Conservation (phyloP, 2,888 invertebrate genomes). For the Rotaria sp. region DNA sequence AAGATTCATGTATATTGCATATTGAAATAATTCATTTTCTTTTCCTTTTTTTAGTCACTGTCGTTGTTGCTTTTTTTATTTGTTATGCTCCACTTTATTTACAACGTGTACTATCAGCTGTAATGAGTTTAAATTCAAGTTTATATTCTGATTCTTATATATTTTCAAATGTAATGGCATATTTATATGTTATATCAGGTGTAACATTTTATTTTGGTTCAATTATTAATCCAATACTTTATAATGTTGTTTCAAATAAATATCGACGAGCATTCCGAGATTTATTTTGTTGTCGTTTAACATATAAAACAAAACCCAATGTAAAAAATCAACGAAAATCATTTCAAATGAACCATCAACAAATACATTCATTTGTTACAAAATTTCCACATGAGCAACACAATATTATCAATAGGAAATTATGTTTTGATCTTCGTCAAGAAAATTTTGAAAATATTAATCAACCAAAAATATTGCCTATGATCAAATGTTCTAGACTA, state of each 20-base stretch:
- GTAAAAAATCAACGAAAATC: not conserved
- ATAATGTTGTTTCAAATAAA: conserved; percentile 29
- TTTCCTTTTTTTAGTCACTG: not conserved
- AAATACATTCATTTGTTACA: not conserved
- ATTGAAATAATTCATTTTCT: too few species aligned
- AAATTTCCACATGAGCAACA: not conserved
- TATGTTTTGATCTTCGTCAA: not conserved
- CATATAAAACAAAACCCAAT: not conserved
- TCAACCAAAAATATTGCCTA: not conserved
- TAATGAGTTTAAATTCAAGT: not conserved
- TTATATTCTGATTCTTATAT: not conserved
- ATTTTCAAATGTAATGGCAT: not conserved
- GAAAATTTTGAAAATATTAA: not conserved
- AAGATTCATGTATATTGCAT: too few species aligned
- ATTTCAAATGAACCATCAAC: not conserved
- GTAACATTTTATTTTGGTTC: conserved; percentile 10
- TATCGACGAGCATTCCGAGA: conserved; percentile 23
- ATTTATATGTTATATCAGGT: not conserved
- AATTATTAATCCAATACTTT: conserved; percentile 23
- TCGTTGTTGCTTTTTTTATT: conserved; percentile 5
- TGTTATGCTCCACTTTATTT: conserved; percentile 27
- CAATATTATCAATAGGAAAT: not conserved
- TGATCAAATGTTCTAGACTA: not conserved
- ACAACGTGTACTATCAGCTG: not conserved
- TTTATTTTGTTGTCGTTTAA: not conserved